Base-by-base conservation (phyloP, 2,113 vertebrate genomes). In the Scatophagus argus region DNA sequence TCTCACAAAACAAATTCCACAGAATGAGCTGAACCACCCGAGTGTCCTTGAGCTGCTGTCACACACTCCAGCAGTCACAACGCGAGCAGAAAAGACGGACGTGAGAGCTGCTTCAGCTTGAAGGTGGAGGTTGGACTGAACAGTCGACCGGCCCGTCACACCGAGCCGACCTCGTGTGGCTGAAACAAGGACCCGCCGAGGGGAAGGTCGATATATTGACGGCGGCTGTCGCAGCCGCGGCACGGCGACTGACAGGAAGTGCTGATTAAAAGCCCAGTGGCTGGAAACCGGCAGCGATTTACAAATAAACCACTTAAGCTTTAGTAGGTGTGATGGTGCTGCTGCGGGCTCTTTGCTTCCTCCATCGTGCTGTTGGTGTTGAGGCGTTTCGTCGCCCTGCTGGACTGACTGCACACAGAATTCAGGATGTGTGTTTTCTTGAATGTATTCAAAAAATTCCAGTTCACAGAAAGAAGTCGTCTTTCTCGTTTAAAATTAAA, bases 171-270 rank as follows among this genome's bases (percentile, higher is more conserved):
- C 34, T 63, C 0, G 47, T 25, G 77, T 7, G 47, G 13, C 72
- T 77, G 78, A 59, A 81, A 81, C 62, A 4, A 39, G 55, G 73
- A 13, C 61, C 49, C 7, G 38, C 34, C 1, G 67, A 58, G 77
- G 19, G 41, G 25, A 27, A 14, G 46, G 64, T 82, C 66, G 39
- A 86, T 79, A 19, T 85, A 83, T 83, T 46, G 76, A 80, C 5
- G 29, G 29, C 0, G 39, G 6, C 44, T 2, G 23, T 69, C 68
- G 41, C 41, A 72, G 61, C 51, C 2, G 2, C 3, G 12, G 63
- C 25, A 17, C 25, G 7, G 62, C 27, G 2, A 34, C 55, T 56
- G 72, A 72, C 72, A 76, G 76, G 67, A 86, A 80, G 67, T 34
- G 72, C 49, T 80, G 73, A 85, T 77, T 51, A 47, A 31, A 77